Evolutionary conservation across 2,888 invertebrate genomes (phyloP), one percentile per base, ranked within the genome.

Genomic region (Tineola bisselliella): DNA sequence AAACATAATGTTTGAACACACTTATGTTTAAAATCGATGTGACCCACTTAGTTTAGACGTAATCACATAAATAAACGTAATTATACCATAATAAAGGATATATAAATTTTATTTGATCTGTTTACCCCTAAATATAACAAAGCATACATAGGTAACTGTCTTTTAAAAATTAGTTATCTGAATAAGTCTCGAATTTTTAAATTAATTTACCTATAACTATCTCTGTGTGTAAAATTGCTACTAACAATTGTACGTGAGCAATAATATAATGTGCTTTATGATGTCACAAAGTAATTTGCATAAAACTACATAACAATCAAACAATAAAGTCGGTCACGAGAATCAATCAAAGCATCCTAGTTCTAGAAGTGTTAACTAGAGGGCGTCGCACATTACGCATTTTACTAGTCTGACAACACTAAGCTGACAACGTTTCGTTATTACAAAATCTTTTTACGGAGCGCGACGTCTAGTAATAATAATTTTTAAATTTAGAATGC

Each of bases 291-390:
- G 48, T 10, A 13, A 48, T 48, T 48, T 48, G 15, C 48, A 48
- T 48, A 17, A 13, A 17, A 2, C 10, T 13, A n/a, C 15, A 13
- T 48, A n/a, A 48, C 48, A 48, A 1, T 15, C 48, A 48, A 25
- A 3, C 17, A 15, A n/a, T 48, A 13, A 48, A 15, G 15, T 48
- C 17, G 48, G 48, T 48, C 48, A 48, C 48, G 48, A 48, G 48
- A 48, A 48, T 48, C 48, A 48, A 48, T 48, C 48, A 48, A 48
- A 48, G 48, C 48, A 48, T 48, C 15, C 1, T 48, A 48, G 15
- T 48, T 15, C 3, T 48, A 13, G 4, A 15, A 48, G n/a, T 17
- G 15, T 5, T n/a, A 1, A 13, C 13, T 48, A 48, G 48, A 48
- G 48, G 48, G 48, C 48, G 48, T n/a, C 15, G 17, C 10, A 15